A percentile compares a stretch with the other conserved stretches of the same genome.
Conservation (phyloP, 92 coral and sea anemone species). For the Hydrozoanthus gracilis region DNA sequence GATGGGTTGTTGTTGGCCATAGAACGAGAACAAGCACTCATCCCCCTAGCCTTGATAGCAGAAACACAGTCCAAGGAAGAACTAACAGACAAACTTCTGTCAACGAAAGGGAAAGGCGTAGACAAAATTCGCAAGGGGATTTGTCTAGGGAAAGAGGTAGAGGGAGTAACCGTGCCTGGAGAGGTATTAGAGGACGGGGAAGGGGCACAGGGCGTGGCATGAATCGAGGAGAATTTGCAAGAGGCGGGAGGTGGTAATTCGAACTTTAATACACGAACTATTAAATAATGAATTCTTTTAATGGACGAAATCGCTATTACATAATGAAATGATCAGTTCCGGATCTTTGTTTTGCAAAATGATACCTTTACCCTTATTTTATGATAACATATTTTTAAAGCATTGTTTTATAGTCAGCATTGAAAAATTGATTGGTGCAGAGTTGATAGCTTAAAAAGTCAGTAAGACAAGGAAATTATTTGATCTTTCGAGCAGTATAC, state of each 20-base stretch:
- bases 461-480: no score
- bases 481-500: no score
- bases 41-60: not conserved
- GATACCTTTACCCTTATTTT: no score
- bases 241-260: constrained; percentile 4
- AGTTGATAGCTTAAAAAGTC: no score
- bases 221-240: constrained; percentile 6
- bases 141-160: constrained; percentile 21
- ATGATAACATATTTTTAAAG: no score
- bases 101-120: not conserved
- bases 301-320: no score
- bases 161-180: constrained; percentile 22
- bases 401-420: no score
- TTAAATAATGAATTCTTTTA: not conserved
- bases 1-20: constrained; percentile 36
- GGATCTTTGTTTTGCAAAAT: no score
- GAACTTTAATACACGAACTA: not conserved
- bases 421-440: no score
- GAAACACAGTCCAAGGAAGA: not conserved
- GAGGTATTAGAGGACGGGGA: constrained; percentile 32
- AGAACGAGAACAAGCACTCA: not conserved
- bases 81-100: not conserved
- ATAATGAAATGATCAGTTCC: no score
- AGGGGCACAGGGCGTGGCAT: constrained; percentile 19
- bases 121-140: constrained; percentile 9